Percentiles rank a stretch among this genome's conserved stretches.
phyloP scores from a whole-genome alignment of 2,888 invertebrate genomes.

The Amphiduros pacificus region DNA sequence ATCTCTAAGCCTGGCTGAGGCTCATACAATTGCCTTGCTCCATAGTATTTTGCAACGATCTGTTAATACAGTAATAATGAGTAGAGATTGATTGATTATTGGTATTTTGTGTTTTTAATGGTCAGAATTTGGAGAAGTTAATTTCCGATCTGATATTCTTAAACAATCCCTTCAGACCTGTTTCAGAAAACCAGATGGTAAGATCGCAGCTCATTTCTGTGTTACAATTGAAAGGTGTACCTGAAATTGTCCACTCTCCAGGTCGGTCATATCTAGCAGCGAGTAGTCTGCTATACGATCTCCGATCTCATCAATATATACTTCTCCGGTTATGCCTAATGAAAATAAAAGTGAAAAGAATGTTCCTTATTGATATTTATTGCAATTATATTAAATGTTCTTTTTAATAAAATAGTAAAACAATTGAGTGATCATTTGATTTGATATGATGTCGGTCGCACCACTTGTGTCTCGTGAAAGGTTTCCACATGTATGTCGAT shows the following conservation, averaged over 20 bases:
- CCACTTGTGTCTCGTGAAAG: no score
- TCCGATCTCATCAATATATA: conserved; percentile 21
- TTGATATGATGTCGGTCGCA: no score
- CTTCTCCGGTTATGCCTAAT: conserved; percentile 20
- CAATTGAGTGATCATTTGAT: no score
- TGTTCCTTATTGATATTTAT: no score
- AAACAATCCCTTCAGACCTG: no score
- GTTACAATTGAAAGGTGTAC: background rate
- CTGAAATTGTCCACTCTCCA: conserved; percentile 8
- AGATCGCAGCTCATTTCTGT: background rate
- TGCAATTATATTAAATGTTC: no score
- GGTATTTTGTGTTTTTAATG: no score
- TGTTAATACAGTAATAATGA: conserved; percentile 47
- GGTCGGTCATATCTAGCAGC: conserved; percentile 19
- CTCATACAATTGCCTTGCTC: conserved; percentile 70
- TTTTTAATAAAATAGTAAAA: no score
- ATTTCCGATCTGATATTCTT: no score
- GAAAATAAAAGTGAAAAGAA: no score
- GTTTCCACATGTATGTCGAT: no score
- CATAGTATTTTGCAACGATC: conserved; percentile 90
- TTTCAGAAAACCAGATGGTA: background rate
- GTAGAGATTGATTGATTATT: background rate
- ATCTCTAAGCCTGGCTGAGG: conserved; percentile 74
- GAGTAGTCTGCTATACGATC: conserved; percentile 24
- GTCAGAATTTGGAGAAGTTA: background rate